Evolutionary conservation across 30 jellyfish, hydroid and myxozoan genomes (phyloP).

Genomic region (Pelagia noctiluca): DNA sequence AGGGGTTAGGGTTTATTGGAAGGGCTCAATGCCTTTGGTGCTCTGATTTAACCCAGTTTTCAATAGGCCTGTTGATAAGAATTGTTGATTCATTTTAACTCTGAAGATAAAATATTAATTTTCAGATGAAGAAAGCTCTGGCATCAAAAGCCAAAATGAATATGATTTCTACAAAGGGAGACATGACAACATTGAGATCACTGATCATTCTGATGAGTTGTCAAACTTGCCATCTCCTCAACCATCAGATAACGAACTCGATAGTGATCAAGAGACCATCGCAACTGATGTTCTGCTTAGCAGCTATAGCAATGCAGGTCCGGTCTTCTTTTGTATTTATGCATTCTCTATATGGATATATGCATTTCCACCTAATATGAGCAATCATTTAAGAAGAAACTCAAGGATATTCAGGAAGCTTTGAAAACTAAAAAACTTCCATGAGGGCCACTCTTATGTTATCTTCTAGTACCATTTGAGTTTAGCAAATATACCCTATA

Average conservation of each 20-base stretch:
- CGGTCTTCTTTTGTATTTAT: no score
- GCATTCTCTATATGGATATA: no score
- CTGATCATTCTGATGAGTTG: constrained; percentile 12
- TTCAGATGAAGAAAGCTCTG: not conserved
- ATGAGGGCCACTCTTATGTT: no score
- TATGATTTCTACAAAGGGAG: not conserved
- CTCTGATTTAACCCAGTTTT: not conserved
- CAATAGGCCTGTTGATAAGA: not conserved
- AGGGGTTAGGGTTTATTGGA: no score
- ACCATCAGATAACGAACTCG: constrained; percentile 41
- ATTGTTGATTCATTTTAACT: not conserved
- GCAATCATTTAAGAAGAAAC: no score
- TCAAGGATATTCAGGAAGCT: no score
- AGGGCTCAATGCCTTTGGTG: not conserved
- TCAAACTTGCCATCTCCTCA: constrained; percentile 65
- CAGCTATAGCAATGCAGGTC: no score
- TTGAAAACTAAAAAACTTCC: no score
- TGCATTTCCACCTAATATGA: no score
- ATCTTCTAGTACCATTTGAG: no score
- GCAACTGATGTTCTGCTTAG: constrained; percentile 51
- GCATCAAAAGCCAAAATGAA: not conserved
- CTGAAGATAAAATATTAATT: not conserved
- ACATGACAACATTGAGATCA: not conserved
- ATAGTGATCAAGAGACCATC: constrained; percentile 60
- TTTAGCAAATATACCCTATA: no score